Base-by-base conservation (phyloP, 2,888 invertebrate genomes). In the Amiota mariae region DNA sequence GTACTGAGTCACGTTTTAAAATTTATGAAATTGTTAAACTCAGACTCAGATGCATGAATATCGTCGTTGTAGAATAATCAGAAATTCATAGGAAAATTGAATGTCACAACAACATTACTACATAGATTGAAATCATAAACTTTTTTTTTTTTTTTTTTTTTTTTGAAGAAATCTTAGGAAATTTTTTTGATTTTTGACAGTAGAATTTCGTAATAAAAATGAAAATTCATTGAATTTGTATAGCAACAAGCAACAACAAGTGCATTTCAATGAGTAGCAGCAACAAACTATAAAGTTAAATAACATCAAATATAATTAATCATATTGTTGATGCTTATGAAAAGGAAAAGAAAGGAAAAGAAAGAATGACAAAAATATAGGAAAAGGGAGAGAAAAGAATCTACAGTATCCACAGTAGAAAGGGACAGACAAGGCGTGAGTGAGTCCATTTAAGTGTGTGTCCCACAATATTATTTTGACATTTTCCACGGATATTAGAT, bases 401-500 rank as follows among this genome's bases (percentile, higher is more conserved):
- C 36, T 72, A 54, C 47, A 71, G 18, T 70, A 61, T 70, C 61
- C 59, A 46, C 71, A 46, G 11, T 51, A 2, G 11, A 51, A 51
- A 51, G 24, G n/a, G n/a, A n/a, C n/a, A 24, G 24, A 24, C 24
- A 24, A 24, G 13, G 24, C n/a, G 3, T 13, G 20, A 11, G 57
- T 48, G 48, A 61, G 57, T 57, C 15, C 46, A 47, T 70, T 49
- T 49, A 47, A 57, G 61, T 49, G 71, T 61, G 13, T 71, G 79
- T 72, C 57, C 72, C 77, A 73, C 71, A 78, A 84, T 87, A 82
- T 80, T 87, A 85, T 88, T 87, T 88, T 84, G 87, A 87, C 87
- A 88, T 86, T 87, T 87, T 87, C 88, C 87, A 87, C 85, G 82
- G 88, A 88, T 85, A 88, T 88, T 87, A 87, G 88, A 84, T 87